Conservation (phyloP, 2,888 invertebrate species). For the Gasteruption jaculator region DNA sequence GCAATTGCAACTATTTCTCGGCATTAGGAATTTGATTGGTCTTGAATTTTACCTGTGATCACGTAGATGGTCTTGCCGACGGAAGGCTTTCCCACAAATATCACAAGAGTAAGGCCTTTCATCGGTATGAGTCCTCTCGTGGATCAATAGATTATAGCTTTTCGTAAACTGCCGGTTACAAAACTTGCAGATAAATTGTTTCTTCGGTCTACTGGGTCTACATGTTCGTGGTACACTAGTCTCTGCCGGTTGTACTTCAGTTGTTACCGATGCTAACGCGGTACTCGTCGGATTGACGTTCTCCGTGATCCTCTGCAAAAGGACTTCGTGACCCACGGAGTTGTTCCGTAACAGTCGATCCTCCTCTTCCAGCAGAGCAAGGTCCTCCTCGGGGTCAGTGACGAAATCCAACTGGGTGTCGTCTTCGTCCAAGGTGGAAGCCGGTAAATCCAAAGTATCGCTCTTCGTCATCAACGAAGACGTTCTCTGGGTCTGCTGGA, state of each 20-base stretch:
- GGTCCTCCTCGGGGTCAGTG: slow-evolving; percentile 61
- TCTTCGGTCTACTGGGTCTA: slow-evolving; percentile 60
- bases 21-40: no score
- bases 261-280: slow-evolving; percentile 8
- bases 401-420: slow-evolving; percentile 40
- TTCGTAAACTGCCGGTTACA: slow-evolving; percentile 97
- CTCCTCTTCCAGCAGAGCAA: slow-evolving; percentile 71
- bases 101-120: slow-evolving; percentile 97
- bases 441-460: slow-evolving; percentile 22
- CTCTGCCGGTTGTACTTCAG: slow-evolving; percentile 21
- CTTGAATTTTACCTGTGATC: slow-evolving; percentile 96
- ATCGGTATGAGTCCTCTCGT: slow-evolving; percentile 95
- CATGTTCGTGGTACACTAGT: slow-evolving; percentile 37
- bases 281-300: slow-evolving; percentile 18
- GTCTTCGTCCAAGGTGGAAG: slow-evolving; percentile 38
- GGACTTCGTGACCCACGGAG: slow-evolving; percentile 33
- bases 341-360: slow-evolving; percentile 63
- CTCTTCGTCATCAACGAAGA: slow-evolving; percentile 9
- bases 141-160: slow-evolving; percentile 97
- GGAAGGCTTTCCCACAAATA: slow-evolving; percentile 96
- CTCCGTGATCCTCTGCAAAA: slow-evolving; percentile 42
- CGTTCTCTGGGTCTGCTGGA: slow-evolving; percentile 31
- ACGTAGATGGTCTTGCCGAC: slow-evolving; percentile 93
- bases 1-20: no score
- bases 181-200: slow-evolving; percentile 98